Percentiles rank a stretch among this genome's conserved stretches.
phyloP scores from a whole-genome alignment of 2,113 vertebrate genomes.

The Rynchops niger region DNA sequence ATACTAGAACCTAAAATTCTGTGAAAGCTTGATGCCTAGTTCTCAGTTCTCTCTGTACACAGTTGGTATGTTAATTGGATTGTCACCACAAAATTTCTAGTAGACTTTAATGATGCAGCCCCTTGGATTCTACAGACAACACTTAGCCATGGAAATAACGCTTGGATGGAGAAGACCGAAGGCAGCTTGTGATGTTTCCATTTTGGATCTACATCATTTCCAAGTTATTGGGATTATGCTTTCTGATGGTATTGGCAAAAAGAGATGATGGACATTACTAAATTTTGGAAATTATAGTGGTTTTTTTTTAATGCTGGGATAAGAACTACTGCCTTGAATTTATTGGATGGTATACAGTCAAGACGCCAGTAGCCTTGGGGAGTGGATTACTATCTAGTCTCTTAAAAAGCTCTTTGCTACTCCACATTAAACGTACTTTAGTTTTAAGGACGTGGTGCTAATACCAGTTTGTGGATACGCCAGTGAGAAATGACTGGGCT shows the following conservation, averaged over 20 bases:
- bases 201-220: slow-evolving; percentile 80
- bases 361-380: slow-evolving; percentile 74
- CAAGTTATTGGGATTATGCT: slow-evolving; percentile 76
- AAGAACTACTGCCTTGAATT: slow-evolving; percentile 68
- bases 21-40: slow-evolving; percentile 69
- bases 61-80: slow-evolving; percentile 75
- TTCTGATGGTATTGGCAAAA: slow-evolving; percentile 74
- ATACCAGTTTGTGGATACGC: slow-evolving; percentile 78
- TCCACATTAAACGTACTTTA: slow-evolving; percentile 70
- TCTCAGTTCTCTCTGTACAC: slow-evolving; percentile 62
- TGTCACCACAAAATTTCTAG: slow-evolving; percentile 69
- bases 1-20: slow-evolving; percentile 70
- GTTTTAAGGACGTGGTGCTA: slow-evolving; percentile 66
- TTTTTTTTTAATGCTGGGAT: slow-evolving; percentile 72
- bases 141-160: slow-evolving; percentile 73
- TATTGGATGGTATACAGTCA: slow-evolving; percentile 73
- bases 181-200: slow-evolving; percentile 69
- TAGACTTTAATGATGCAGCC: slow-evolving; percentile 62
- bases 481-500: slow-evolving; percentile 71
- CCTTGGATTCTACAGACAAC: slow-evolving; percentile 81
- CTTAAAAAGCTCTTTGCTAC: slow-evolving; percentile 62
- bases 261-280: slow-evolving; percentile 69
- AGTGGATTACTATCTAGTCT: slow-evolving; percentile 77
- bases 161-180: slow-evolving; percentile 76
- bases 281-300: slow-evolving; percentile 79